Percentiles rank a stretch among this genome's conserved stretches.
Evolutionary conservation across 1,140 invertebrate genomes (phyloP).

Genomic region (Zaprionus camerounensis): DNA sequence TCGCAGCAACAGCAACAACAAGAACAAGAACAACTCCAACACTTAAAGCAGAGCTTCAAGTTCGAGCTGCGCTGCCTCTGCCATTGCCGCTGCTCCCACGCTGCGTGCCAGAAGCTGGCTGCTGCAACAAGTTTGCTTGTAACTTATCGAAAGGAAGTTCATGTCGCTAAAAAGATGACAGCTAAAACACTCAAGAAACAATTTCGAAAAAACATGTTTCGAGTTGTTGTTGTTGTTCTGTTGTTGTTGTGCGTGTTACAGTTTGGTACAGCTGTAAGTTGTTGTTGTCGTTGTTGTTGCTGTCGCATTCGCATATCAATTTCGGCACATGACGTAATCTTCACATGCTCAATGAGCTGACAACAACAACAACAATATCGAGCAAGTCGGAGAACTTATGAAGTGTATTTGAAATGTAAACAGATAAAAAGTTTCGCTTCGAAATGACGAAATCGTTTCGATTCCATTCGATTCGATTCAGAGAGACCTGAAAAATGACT

Average conservation of each 20-base stretch:
- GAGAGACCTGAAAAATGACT: slow-evolving; percentile 22
- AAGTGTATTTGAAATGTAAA: slow-evolving; percentile 79
- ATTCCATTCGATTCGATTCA: slow-evolving; percentile 18
- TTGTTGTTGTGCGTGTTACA: slow-evolving; percentile 56
- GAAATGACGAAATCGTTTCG: slow-evolving; percentile 29
- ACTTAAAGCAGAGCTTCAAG: slow-evolving; percentile 21
- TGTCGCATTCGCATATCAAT: slow-evolving; percentile 74
- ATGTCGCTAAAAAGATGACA: slow-evolving; percentile 34
- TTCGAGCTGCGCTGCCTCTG: slow-evolving; percentile 16
- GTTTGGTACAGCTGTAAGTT: slow-evolving; percentile 52
- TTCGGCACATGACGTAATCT: slow-evolving; percentile 81
- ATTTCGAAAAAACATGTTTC: slow-evolving; percentile 43
- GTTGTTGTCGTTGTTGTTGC: slow-evolving; percentile 43
- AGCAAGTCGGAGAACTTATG: slow-evolving; percentile 53
- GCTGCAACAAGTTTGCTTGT: slow-evolving; percentile 34
- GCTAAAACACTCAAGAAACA: slow-evolving; percentile 23
- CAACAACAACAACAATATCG: slow-evolving; percentile 30
- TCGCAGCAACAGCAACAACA: slow-evolving; percentile 41
- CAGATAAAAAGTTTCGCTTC: slow-evolving; percentile 58
- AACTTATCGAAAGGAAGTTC: slow-evolving; percentile 37
- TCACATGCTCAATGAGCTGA: slow-evolving; percentile 70
- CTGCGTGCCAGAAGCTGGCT: slow-evolving; percentile 6
- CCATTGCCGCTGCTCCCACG: slow-evolving; percentile 3
- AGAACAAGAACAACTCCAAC: slow-evolving; percentile 7
- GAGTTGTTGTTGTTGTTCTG: slow-evolving; percentile 16